These are phyloP conservation scores for Hyperoplus immaculatus DNA, from an alignment of 2,797 vertebrate genomes.

Conservation along the genomic window DNA sequence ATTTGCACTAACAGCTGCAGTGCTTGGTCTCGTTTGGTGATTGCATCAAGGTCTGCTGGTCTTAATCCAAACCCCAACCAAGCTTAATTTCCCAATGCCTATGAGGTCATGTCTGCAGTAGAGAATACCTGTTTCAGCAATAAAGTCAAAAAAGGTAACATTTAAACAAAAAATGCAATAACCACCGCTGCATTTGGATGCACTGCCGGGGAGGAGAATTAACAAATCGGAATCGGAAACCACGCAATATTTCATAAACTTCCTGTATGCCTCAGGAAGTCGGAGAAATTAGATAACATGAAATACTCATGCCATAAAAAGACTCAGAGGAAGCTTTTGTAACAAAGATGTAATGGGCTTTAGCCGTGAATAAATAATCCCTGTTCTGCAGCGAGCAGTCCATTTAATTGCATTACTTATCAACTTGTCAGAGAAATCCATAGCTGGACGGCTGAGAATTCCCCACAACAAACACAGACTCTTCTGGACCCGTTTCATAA, in stretches of 20 bases:
- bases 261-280: conserved; percentile 35
- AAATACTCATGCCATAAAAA: conserved; percentile 42
- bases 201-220: too few species aligned
- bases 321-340: conserved; percentile 25
- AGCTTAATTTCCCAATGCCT: too few species aligned
- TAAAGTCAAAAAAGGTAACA: too few species aligned
- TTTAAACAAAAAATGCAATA: too few species aligned
- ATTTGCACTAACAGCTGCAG: too few species aligned
- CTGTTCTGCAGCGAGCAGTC: conserved; percentile 42
- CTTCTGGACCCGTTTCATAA: conserved; percentile 37
- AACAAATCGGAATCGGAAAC: neutral
- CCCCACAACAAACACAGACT: conserved; percentile 32
- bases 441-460: conserved; percentile 27
- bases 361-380: conserved; percentile 67
- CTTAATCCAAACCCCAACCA: too few species aligned
- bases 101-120: too few species aligned
- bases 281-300: conserved; percentile 26
- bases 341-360: conserved; percentile 55
- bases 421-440: conserved; percentile 63
- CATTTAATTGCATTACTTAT: conserved; percentile 69
- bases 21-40: too few species aligned
- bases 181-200: too few species aligned
- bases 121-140: too few species aligned
- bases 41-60: too few species aligned
- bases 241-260: conserved; percentile 17